phyloP scores from a whole-genome alignment of 2,797 vertebrate genomes.

The Astyanax mexicanus region DNA sequence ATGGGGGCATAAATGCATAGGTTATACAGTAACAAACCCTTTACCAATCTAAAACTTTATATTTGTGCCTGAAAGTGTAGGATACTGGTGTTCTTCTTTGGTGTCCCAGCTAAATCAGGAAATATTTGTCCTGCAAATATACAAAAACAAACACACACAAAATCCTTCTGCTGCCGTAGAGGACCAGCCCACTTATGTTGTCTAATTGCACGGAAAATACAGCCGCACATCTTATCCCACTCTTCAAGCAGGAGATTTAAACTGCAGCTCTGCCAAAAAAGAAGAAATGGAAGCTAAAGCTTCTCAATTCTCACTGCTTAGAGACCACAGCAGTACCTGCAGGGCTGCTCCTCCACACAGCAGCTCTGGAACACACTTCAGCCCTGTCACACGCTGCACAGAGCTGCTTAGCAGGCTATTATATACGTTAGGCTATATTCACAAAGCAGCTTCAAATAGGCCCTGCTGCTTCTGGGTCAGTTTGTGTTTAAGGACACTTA shows the following conservation, averaged over 20 bases:
- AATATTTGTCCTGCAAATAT: background rate
- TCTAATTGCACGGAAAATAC: slow-evolving; percentile 84
- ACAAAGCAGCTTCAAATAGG: background rate
- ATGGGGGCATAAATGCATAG: no score
- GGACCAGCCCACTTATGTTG: slow-evolving; percentile 72
- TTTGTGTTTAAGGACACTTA: background rate
- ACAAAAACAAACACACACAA: slow-evolving; percentile 52
- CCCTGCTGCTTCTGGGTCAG: background rate
- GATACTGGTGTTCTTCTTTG: no score
- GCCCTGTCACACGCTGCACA: background rate
- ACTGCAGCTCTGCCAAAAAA: slow-evolving; percentile 51
- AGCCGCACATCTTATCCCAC: slow-evolving; percentile 65
- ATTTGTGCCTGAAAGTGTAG: background rate
- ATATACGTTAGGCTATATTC: slow-evolving; percentile 4
- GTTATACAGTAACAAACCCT: no score
- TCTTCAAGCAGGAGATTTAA: slow-evolving; percentile 61
- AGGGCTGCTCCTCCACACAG: background rate
- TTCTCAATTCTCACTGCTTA: slow-evolving; percentile 29
- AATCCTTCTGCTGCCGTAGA: slow-evolving; percentile 71
- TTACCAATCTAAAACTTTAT: background rate
- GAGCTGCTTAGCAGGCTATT: background rate
- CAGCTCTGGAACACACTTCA: background rate
- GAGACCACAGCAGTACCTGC: slow-evolving; percentile 32
- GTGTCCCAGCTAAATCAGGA: background rate
- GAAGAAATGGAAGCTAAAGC: slow-evolving; percentile 45